A percentile compares a stretch with the other conserved stretches of the same genome.
These are phyloP conservation scores for Caerostris extrusa DNA, from an alignment of 1,140 invertebrate species.

Conservation along the genomic window DNA sequence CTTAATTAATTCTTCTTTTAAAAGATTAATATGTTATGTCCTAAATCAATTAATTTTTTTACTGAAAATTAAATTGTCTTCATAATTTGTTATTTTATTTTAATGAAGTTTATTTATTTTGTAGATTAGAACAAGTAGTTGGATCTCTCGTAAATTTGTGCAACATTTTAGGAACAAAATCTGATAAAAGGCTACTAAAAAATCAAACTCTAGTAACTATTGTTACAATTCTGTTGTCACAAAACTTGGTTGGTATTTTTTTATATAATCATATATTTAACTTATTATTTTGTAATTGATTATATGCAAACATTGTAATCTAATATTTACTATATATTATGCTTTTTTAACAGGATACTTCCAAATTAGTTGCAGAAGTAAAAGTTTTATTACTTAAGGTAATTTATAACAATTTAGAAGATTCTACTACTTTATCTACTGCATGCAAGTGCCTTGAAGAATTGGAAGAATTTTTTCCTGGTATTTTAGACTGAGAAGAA, in stretches of 20 bases:
- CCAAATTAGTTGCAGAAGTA: slow-evolving; percentile 4
- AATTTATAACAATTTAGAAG: slow-evolving; percentile 35
- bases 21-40: too few relatives aligned
- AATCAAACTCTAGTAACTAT: slow-evolving; percentile 51
- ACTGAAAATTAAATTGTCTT: neutral
- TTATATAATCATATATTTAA: slow-evolving; percentile 7
- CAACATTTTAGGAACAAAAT: slow-evolving; percentile 38
- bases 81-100: neutral
- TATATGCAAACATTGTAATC: too few relatives aligned
- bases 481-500: neutral
- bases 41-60: too few relatives aligned
- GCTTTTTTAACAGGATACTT: slow-evolving; percentile 41
- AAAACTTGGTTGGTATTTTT: slow-evolving; percentile 48
- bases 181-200: slow-evolving; percentile 56
- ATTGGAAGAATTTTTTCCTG: slow-evolving; percentile 69
- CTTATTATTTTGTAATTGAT: neutral
- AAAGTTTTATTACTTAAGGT: slow-evolving; percentile 52
- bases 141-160: slow-evolving; percentile 66
- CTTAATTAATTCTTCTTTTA: too few relatives aligned
- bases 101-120: slow-evolving; percentile 21
- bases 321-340: neutral
- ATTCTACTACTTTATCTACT: slow-evolving; percentile 46
- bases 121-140: slow-evolving; percentile 62
- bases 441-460: slow-evolving; percentile 75
- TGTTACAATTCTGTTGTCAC: slow-evolving; percentile 49